Conservation (phyloP, 2,113 vertebrate species). For the Rhinoderma darwinii region DNA sequence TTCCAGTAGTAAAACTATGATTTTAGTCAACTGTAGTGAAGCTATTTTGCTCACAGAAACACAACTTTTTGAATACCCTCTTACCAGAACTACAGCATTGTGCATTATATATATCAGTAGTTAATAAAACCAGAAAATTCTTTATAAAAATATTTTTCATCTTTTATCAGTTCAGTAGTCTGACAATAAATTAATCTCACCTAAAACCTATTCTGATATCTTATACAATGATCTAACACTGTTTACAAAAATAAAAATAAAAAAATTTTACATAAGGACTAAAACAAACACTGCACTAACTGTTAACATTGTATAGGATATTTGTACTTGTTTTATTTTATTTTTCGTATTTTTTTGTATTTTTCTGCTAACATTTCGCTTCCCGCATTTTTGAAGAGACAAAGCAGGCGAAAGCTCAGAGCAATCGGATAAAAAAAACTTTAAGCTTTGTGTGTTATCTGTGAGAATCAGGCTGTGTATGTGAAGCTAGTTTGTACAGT, state of each 20-base stretch:
- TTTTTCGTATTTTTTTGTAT: background rate
- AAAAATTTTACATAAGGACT: background rate
- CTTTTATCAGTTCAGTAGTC: constrained; percentile 44
- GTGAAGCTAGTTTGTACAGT: constrained; percentile 74
- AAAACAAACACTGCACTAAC: constrained; percentile 48
- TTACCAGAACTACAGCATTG: background rate
- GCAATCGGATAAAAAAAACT: constrained; percentile 64
- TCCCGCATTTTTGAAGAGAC: background rate
- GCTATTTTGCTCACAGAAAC: background rate
- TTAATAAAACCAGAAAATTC: constrained; percentile 30
- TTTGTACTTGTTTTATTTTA: background rate
- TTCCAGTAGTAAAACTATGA: background rate
- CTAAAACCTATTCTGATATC: constrained; percentile 52
- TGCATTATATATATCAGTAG: constrained; percentile 47
- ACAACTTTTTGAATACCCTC: background rate
- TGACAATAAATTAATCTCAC: constrained; percentile 25
- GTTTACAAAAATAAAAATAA: background rate
- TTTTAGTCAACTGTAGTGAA: background rate
- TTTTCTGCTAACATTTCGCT: constrained; percentile 14
- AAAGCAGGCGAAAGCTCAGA: constrained; percentile 60
- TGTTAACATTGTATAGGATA: background rate
- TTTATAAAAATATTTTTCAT: constrained; percentile 37
- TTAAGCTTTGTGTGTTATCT: constrained; percentile 69
- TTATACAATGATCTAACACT: constrained; percentile 28
- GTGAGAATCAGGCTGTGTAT: constrained; percentile 72